These are phyloP conservation scores for Brachynemurus nebulosus DNA, from an alignment of 2,888 invertebrate genomes.

Conservation along the genomic window DNA sequence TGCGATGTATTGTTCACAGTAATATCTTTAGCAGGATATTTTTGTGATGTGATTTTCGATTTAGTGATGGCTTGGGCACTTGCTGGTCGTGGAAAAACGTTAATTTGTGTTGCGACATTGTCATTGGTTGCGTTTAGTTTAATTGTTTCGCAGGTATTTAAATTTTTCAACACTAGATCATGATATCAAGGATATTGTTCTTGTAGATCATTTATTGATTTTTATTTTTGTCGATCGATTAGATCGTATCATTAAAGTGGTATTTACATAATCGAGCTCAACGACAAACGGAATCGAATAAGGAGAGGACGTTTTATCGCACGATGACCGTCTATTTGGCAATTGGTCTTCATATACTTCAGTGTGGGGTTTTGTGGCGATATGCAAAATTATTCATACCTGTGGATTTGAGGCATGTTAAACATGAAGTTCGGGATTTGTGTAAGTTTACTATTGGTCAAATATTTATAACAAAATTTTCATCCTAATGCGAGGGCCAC, in stretches of 20 bases:
- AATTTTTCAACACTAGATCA: not conserved
- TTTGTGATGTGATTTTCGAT: constrained; percentile 84
- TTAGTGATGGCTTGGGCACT: constrained; percentile 74
- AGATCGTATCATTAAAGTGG: constrained; percentile 62
- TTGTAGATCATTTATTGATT: not conserved
- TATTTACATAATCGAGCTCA: constrained; percentile 44
- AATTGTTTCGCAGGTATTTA: constrained; percentile 52
- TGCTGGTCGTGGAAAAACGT: constrained; percentile 48
- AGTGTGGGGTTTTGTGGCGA: constrained; percentile 62
- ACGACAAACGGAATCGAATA: constrained; percentile 29
- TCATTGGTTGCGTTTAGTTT: constrained; percentile 58
- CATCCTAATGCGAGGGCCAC: not conserved
- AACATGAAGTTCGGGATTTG: constrained; percentile 63
- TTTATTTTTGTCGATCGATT: constrained; percentile 11
- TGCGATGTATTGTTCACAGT: constrained; percentile 87
- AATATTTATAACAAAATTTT: constrained; percentile 12
- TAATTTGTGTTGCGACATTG: constrained; percentile 53
- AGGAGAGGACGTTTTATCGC: constrained; percentile 9
- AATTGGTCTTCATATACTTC: constrained; percentile 47
- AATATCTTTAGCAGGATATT: constrained; percentile 77
- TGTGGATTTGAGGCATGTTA: constrained; percentile 65
- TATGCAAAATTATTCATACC: constrained; percentile 77
- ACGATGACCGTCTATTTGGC: constrained; percentile 28
- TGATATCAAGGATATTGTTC: not conserved
- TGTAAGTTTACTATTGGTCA: constrained; percentile 31